These are phyloP conservation scores for Aphelinus certus DNA, from an alignment of 1,140 invertebrate genomes.

Conservation along the genomic window DNA sequence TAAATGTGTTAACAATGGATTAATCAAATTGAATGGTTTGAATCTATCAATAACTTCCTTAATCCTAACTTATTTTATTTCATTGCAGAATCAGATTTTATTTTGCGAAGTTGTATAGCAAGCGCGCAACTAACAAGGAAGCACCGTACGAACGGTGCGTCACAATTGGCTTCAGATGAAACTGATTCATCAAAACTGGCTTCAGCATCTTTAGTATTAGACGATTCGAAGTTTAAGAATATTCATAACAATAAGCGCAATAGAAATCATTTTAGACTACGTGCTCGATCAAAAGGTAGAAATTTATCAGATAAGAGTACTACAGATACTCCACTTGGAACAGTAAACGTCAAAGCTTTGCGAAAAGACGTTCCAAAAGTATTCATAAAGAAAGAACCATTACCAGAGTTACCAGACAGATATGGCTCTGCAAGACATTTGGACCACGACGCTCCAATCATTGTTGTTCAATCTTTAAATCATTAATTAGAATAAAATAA, in stretches of 20 bases:
- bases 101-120: slow-evolving; percentile 55
- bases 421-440: slow-evolving; percentile 45
- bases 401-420: slow-evolving; percentile 51
- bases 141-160: slow-evolving; percentile 40
- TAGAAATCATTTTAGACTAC: slow-evolving; percentile 25
- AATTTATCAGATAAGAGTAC: slow-evolving; percentile 29
- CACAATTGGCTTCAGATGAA: slow-evolving; percentile 1
- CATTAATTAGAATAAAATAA: slow-evolving; percentile 38
- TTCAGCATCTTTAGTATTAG: slow-evolving; percentile 4
- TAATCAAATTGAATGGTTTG: neutral
- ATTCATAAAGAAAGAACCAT: slow-evolving; percentile 52
- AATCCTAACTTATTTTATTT: slow-evolving; percentile 13
- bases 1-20: neutral
- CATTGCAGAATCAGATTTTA: slow-evolving; percentile 50
- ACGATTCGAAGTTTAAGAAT: slow-evolving; percentile 1
- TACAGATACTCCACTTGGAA: slow-evolving; percentile 53
- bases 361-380: slow-evolving; percentile 46
- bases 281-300: slow-evolving; percentile 20
- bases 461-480: slow-evolving; percentile 45
- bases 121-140: slow-evolving; percentile 54
- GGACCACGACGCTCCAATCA: slow-evolving; percentile 43
- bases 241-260: slow-evolving; percentile 18
- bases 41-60: too few relatives aligned
- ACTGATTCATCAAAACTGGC: slow-evolving; percentile 18
- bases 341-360: slow-evolving; percentile 50